Conservation (phyloP, 2,113 vertebrate genomes). For the Diphyllodes magnificus region DNA sequence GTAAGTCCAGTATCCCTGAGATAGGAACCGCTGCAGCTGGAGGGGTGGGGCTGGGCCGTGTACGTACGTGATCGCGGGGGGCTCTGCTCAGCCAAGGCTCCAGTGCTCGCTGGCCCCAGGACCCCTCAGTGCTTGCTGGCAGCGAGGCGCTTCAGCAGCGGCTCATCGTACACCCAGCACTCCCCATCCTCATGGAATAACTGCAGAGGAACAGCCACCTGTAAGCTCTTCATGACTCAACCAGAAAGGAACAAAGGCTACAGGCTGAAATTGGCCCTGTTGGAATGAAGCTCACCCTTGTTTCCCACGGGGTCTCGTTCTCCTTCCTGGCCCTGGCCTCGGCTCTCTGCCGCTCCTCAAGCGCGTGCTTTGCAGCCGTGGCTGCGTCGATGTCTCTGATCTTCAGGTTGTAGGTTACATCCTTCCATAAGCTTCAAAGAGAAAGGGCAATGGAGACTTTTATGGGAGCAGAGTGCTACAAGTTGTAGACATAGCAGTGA, state of each 20-base stretch:
- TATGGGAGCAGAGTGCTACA: not conserved
- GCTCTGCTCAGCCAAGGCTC: conserved; percentile 30
- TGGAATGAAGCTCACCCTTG: conserved; percentile 80
- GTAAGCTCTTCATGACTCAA: fast-evolving
- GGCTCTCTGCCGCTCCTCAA: conserved; percentile 94
- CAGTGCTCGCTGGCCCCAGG: not conserved
- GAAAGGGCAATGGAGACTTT: not conserved
- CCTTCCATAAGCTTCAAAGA: conserved; percentile 85
- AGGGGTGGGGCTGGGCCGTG: conserved; percentile 51
- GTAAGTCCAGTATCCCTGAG: conserved; percentile 82
- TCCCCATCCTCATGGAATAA: conserved; percentile 98
- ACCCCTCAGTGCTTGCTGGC: conserved; percentile 79
- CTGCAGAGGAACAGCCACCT: conserved; percentile 37
- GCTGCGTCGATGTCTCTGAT: conserved; percentile 92
- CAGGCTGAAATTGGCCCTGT: not conserved
- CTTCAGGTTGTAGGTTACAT: conserved; percentile 95
- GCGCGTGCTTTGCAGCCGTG: conserved; percentile 91
- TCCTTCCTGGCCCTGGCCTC: conserved; percentile 96
- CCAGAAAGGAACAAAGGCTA: not conserved
- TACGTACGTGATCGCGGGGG: not conserved
- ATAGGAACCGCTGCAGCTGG: conserved; percentile 76
- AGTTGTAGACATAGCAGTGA: fast-evolving
- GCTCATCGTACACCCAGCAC: conserved; percentile 97
- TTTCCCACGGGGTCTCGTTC: conserved; percentile 92
- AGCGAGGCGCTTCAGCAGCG: conserved; percentile 88